Evolutionary conservation across 2,113 vertebrate genomes (phyloP).

Genomic region (Echinops telfairi): DNA sequence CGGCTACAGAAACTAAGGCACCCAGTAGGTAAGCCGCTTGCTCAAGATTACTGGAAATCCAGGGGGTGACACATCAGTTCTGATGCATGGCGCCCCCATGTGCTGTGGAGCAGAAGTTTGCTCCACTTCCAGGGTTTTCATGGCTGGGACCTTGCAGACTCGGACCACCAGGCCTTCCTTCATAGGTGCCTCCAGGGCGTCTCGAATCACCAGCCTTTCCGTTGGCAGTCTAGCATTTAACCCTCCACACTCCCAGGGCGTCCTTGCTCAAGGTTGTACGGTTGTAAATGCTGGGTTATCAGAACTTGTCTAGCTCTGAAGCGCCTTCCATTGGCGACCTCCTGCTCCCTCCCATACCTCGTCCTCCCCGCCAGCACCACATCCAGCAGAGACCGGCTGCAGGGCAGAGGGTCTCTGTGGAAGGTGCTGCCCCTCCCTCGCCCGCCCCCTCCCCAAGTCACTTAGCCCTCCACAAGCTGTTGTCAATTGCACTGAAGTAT

Average conservation of each 20-base stretch:
- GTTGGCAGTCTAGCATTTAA: background rate
- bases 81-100: background rate
- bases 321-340: background rate
- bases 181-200: background rate
- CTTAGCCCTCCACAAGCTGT: conserved; percentile 80
- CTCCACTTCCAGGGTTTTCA: background rate
- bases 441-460: conserved; percentile 68
- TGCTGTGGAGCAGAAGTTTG: background rate
- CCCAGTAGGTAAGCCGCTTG: conserved; percentile 28
- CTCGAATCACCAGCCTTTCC: background rate
- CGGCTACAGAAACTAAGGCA: conserved; percentile 40
- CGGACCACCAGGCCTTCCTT: background rate
- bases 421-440: background rate
- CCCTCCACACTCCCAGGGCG: background rate
- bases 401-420: conserved; percentile 43
- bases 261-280: background rate
- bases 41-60: background rate
- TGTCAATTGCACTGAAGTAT: conserved; percentile 84
- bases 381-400: background rate
- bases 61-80: background rate
- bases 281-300: conserved; percentile 10
- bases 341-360: background rate
- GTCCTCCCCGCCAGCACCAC: background rate
- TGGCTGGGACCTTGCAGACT: background rate
- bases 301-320: conserved; percentile 8